Percentiles rank a stretch among this genome's conserved stretches.
Conservation (phyloP, 2,113 vertebrate species). For the Bubo scandiacus region DNA sequence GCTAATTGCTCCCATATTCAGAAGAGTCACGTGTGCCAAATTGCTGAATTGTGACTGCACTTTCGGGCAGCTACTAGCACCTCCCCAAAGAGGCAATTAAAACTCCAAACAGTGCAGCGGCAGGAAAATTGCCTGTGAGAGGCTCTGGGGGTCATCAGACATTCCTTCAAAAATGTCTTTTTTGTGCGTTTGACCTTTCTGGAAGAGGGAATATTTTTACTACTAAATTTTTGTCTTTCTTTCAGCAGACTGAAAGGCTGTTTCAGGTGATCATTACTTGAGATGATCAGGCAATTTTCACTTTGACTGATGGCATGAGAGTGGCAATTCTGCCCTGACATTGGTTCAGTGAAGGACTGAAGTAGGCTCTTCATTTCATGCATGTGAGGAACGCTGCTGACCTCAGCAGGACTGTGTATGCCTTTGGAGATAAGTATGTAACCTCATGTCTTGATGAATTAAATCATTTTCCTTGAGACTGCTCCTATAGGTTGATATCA, state of each 20-base stretch:
- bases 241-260: not conserved
- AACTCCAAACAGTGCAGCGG: constrained; percentile 22
- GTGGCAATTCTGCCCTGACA: not conserved
- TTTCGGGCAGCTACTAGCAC: constrained; percentile 27
- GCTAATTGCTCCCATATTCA: constrained; percentile 62
- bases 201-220: constrained; percentile 20
- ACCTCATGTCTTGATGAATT: not conserved
- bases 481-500: not conserved
- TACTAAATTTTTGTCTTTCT: not conserved
- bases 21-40: constrained; percentile 41
- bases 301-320: not conserved
- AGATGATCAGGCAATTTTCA: not conserved
- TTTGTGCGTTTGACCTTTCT: not conserved
- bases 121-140: constrained; percentile 28
- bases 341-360: not conserved
- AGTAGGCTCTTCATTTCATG: not conserved
- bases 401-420: not conserved
- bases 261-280: not conserved
- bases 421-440: not conserved
- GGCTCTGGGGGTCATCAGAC: not conserved
- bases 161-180: constrained; percentile 17
- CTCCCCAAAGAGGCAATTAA: constrained; percentile 55
- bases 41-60: constrained; percentile 36
- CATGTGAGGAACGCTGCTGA: accelerated
- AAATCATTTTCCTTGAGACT: not conserved